Conservation (phyloP, 2,113 vertebrate genomes). For the Brachyhypopomus occidentalis region DNA sequence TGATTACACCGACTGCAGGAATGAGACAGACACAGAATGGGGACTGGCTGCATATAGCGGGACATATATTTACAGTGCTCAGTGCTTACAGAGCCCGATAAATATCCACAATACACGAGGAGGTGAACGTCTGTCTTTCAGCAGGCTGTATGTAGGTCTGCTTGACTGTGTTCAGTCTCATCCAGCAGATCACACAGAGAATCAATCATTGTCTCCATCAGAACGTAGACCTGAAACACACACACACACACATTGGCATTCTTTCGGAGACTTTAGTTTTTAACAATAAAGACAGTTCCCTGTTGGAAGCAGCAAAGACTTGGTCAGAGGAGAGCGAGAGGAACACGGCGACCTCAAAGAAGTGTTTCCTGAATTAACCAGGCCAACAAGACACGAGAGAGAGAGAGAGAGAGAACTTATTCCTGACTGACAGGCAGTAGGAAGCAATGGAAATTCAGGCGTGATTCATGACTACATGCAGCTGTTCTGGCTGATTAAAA, state of each 20-base stretch:
- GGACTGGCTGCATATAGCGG: no score
- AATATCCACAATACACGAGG: not conserved
- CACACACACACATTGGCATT: conserved; percentile 20
- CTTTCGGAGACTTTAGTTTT: no score
- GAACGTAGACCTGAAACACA: conserved; percentile 62
- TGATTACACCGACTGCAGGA: no score
- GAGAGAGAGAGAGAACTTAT: not conserved
- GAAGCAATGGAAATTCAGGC: no score
- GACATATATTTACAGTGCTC: no score
- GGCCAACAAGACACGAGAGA: not conserved
- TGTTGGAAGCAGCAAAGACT: not conserved
- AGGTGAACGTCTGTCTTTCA: not conserved
- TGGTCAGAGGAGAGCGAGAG: not conserved
- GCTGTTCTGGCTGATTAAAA: no score
- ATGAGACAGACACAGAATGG: no score
- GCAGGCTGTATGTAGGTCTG: not conserved
- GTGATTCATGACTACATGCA: no score
- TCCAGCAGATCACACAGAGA: conserved; percentile 61
- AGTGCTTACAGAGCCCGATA: no score
- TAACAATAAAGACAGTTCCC: no score
- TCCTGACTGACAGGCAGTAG: no score
- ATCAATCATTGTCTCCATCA: conserved; percentile 62
- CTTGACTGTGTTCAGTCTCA: conserved; percentile 42
- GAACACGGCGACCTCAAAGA: not conserved
- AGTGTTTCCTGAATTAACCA: conserved; percentile 3